A percentile compares a stretch with the other conserved stretches of the same genome.
Conservation (phyloP, 1,140 invertebrate genomes). For the Caenorhabditis inopinata region DNA sequence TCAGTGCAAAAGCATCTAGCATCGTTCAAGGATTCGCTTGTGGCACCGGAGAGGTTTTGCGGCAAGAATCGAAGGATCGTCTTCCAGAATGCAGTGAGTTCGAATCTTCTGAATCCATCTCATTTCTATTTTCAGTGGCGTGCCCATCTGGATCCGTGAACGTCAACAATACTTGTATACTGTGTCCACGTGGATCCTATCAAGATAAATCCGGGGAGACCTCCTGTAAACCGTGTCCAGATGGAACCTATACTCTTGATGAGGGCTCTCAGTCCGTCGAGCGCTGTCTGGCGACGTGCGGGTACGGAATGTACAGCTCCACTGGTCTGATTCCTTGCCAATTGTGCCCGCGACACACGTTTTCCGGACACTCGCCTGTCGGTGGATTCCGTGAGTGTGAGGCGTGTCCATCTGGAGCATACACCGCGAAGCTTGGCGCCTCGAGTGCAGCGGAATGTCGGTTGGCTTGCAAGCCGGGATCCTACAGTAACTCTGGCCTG, state of each 20-base stretch:
- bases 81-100: slow-evolving; percentile 86
- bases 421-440: slow-evolving; percentile 79
- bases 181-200: slow-evolving; percentile 71
- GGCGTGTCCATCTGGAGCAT: slow-evolving; percentile 85
- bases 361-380: slow-evolving; percentile 73
- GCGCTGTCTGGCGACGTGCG: slow-evolving; percentile 79
- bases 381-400: slow-evolving; percentile 87
- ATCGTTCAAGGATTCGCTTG: slow-evolving; percentile 87
- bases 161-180: slow-evolving; percentile 65
- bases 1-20: slow-evolving; percentile 75
- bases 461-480: slow-evolving; percentile 83
- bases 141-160: slow-evolving; percentile 63
- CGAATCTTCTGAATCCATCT: background rate
- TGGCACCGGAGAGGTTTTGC: slow-evolving; percentile 85
- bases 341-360: slow-evolving; percentile 90
- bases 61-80: slow-evolving; percentile 66
- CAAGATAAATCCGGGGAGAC: slow-evolving; percentile 69
- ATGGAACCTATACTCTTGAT: slow-evolving; percentile 85
- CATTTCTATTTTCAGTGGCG: slow-evolving; percentile 57
- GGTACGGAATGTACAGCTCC: slow-evolving; percentile 90
- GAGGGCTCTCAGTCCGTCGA: slow-evolving; percentile 73
- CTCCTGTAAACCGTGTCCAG: slow-evolving; percentile 81
- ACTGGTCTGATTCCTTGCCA: slow-evolving; percentile 90
- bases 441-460: slow-evolving; percentile 79
- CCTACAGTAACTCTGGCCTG: slow-evolving; percentile 76